Evolutionary conservation across 2,797 vertebrate species (phyloP).

Genomic region (Halcyon leucocephala): DNA sequence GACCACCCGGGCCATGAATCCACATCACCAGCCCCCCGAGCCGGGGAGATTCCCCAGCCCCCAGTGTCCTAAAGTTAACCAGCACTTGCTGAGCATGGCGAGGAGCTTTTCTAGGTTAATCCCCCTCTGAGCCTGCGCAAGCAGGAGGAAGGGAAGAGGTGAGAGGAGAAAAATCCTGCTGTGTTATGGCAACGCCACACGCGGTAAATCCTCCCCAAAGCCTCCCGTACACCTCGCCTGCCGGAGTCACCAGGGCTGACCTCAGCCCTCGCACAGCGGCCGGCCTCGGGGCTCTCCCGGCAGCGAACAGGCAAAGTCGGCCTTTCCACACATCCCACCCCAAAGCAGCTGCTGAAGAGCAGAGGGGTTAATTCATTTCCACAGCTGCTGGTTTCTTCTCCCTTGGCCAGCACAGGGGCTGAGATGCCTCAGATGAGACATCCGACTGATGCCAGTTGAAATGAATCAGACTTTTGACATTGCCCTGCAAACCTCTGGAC

Average conservation of each 20-base stretch:
- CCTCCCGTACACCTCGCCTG: background rate
- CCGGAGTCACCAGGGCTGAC: background rate
- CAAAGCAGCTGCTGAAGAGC: background rate
- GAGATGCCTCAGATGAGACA: accelerated
- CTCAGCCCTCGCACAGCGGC: background rate
- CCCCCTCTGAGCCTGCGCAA: background rate
- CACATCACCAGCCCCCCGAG: background rate
- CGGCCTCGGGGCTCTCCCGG: accelerated
- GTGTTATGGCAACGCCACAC: accelerated
- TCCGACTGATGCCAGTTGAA: background rate
- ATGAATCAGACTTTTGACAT: background rate
- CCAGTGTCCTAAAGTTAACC: background rate
- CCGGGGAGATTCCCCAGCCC: accelerated
- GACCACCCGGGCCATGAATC: accelerated
- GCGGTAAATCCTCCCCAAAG: accelerated
- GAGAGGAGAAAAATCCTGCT: background rate
- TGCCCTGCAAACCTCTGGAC: background rate
- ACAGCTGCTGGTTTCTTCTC: background rate
- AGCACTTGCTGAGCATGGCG: background rate
- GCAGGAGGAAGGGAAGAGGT: background rate
- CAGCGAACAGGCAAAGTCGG: background rate
- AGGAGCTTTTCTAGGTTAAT: background rate
- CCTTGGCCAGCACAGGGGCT: accelerated
- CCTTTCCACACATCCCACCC: background rate
- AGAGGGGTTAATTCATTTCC: background rate